Base-by-base conservation (phyloP, 2,888 invertebrate genomes). In the Mythimna vitellina region DNA sequence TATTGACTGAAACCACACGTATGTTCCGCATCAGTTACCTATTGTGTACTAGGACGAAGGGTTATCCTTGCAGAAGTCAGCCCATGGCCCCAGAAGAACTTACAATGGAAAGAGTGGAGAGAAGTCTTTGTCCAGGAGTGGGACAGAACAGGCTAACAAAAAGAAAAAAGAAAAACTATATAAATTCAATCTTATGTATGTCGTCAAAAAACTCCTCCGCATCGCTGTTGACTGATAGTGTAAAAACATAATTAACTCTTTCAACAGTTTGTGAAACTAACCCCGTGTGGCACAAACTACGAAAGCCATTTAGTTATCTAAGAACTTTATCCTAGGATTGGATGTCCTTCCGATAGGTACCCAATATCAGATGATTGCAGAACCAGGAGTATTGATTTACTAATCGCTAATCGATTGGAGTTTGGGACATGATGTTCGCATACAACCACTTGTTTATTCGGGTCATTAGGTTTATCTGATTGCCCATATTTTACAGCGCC, bases 201-300 rank as follows among this genome's bases (percentile, higher is more conserved):
- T 0, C 17, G 46, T 17, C 6, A 1, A 46, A 14, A 46, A 46
- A 46, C 17, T 46, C 46, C 3, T 46, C 5, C 46, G 5, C 46
- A 46, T 46, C 46, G 3, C 17, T 46, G 17, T 20, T 7, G 17
- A 46, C 46, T 46, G 14, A 20, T 46, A 46, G 17, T 46, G 14
- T 46, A 6, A 70, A 78, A 80, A 76, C 74, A 71, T 75, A 71
- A 70, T 77, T 75, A 85, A 78, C 69, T 82, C 61, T 70, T 76
- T 79, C 65, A 84, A 67, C 68, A 78, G 79, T 82, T 80, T 61
- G 17, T 20, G 12, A 32, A 61, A 65, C 61, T 29, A 67, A 57
- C 56, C 25, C n/a, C 56, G 46, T 25, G 32, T 51, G 29, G 29
- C 54, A 57, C 25, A 29, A 62, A 77, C 64, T 64, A 42, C 9